Evolutionary conservation across 1,140 invertebrate genomes (phyloP), one percentile per base, ranked within the genome.

Genomic region (Macrobrachium rosenbergii): DNA sequence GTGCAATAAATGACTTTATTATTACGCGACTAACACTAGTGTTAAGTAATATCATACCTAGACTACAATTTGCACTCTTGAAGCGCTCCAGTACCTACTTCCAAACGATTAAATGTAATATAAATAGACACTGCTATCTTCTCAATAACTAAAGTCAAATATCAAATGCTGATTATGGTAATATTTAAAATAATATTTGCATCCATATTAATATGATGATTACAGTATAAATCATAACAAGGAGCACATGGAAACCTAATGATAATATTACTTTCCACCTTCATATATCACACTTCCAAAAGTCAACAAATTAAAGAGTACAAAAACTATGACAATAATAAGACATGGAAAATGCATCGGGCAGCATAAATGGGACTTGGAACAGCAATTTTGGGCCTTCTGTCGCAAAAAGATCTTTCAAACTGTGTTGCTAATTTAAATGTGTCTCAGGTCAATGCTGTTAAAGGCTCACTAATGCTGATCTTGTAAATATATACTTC

Each of bases 41-140:
- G 85, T 87, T 87, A 87, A 80, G 85, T 87, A 87, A 87, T 87
- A 87, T 87, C 85, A 87, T 82, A 82, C 85, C 85, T 87, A 87
- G 43, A 87, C 85, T 87, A 87, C 78, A 67, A 87, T 87, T 87
- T 87, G 85, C 85, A 87, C 85, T 87, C 85, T 87, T 73, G 45
- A 87, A 87, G 85, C 85, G 78, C 85, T 87, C 85, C 85, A 87
- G 79, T 87, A 77, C 85, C 85, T 87, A 81, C 85, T 81, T 80
- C 69, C 85, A 87, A 87, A 81, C 72, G 75, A 80, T 67, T 64
- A 23, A 81, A 73, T 23, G 79, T 45, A 64, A 77, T 73, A 73
- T 87, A 87, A 69, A 87, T 75, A 76, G 72, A 75, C 72, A 23
- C 45, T 37, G 16, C 52, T 52, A 52, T 21, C 72, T 75, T 43